Evolutionary conservation across 1,140 invertebrate genomes (phyloP).

Genomic region (Drosophila micromelanica): DNA sequence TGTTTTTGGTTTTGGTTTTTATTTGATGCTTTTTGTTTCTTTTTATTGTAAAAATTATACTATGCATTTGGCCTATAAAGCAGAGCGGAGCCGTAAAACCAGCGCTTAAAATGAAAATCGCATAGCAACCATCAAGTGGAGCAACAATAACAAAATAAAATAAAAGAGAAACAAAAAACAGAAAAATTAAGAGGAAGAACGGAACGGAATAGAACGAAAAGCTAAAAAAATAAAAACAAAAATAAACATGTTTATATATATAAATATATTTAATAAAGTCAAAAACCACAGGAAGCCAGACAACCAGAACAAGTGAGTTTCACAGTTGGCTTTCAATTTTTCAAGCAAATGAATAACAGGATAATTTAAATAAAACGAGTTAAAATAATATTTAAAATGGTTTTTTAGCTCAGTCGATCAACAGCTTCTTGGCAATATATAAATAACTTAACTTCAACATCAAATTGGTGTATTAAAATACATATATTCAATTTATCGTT

Average conservation of each 20-base stretch:
- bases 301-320: constrained; percentile 3
- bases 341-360: constrained; percentile 55
- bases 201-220: constrained; percentile 27
- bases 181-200: constrained; percentile 9
- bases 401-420: not conserved
- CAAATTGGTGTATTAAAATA: no score
- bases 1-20: constrained; percentile 24
- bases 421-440: no score
- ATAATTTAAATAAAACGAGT: constrained; percentile 21
- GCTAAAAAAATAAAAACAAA: constrained; percentile 57
- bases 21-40: constrained; percentile 12
- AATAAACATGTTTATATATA: constrained; percentile 35
- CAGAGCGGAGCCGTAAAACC: constrained; percentile 47
- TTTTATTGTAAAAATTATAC: constrained; percentile 74
- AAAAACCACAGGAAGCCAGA: constrained; percentile 63
- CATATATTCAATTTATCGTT: no score
- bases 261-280: constrained; percentile 79
- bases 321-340: constrained; percentile 63
- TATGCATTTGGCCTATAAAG: constrained; percentile 78
- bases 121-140: constrained; percentile 58
- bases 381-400: constrained; percentile 2
- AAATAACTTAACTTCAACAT: no score
- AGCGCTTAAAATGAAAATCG: constrained; percentile 55
- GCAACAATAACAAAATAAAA: constrained; percentile 47
- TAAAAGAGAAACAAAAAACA: constrained; percentile 5